Evolutionary conservation across 2,797 vertebrate genomes (phyloP), one percentile per base, ranked within the genome.

Genomic region (Propithecus perrieri): DNA sequence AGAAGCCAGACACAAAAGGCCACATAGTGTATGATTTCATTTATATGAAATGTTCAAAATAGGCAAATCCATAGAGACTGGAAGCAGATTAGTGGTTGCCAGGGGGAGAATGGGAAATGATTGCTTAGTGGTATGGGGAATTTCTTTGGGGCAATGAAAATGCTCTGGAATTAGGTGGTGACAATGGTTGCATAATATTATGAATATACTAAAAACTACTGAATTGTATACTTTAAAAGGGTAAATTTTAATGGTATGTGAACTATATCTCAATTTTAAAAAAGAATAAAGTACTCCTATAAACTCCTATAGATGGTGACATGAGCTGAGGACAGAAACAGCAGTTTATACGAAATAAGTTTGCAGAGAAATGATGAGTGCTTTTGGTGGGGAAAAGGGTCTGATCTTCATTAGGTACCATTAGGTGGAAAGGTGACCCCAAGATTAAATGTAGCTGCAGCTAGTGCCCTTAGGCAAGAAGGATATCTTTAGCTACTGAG

Each of bases 241-340:
- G 55, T 89, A 74, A 11, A 63, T 57, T 53, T 78, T 85, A 72
- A 72, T 61, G 53, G 10, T 22, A 38, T 63, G 9, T 74, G 17
- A 86, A 81, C 81, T 75, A 43, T 85, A 96, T 72, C 46, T 90
- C 20, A 89, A 65, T 33, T 81, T 88, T 61, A 33, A 90, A 93
- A 65, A 46, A 57, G 9, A 74, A 28, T 75, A 67, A 55, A 78
- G 20, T 78, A 78, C 55, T 80, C 53, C 53, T 57, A 43, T 43
- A 53, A 55, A 71, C 15, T 83, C 13, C 33, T 94, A 2, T 89
- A 61, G 12, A 69, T 24, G 26, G 4, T 92, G 78, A 38, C 35
- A 38, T 76, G 30, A 61, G 18, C 30, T 75, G 30, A 74, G 30
- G 30, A 43, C 18, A 65, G 18, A 89, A 88, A 15, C 28, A 85